Base-by-base conservation (phyloP, 1,140 invertebrate species). In the Drosophila ogumai region DNA sequence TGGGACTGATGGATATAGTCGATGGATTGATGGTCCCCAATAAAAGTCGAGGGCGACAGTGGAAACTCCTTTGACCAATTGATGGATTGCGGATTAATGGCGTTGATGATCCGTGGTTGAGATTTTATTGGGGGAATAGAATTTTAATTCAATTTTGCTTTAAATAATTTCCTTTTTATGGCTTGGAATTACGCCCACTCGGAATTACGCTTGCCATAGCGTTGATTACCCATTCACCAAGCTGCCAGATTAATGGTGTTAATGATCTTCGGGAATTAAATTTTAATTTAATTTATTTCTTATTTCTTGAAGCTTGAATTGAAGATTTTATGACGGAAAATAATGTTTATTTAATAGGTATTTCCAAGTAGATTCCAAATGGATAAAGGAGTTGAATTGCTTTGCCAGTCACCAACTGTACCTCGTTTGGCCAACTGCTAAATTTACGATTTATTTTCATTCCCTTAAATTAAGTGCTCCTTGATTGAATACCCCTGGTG, bases 401-500 rank as follows among this genome's bases (percentile, higher is more conserved):
- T 4, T 19, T 31, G 6, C 1, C n/a, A 19, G 54, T n/a, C 3
- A 40, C n/a, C 6, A 57, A 56, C 28, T 28, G 10, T 44, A 47
- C 17, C 9, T 28, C 25, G 5, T 28, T 28, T 28, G 25, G 25
- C 25, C 6, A 1, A 28, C 25, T 32, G 43, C 49, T 59, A 22
- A 19, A 50, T 8, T 8, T 32, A n/a, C 61, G 50, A 58, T 64
- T 64, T 64, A 64, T 43, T 64, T 60, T 58, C 34, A 61, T 65
- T 65, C 19, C 12, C 17, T 38, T 36, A 38, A 72, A 15, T 25
- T 7, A 34, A n/a, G 15, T 15, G 52, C 32, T 28, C 3, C 15
- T 8, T 44, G 46, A 64, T 34, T 41, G 59, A 68, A 58, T 77
- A 38, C 64, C 82, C 67, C 80, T 80, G 63, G 57, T 77, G 64